A percentile compares a stretch with the other conserved stretches of the same genome.
Conservation (phyloP, 2,797 vertebrate genomes). For the Remorina albescens region DNA sequence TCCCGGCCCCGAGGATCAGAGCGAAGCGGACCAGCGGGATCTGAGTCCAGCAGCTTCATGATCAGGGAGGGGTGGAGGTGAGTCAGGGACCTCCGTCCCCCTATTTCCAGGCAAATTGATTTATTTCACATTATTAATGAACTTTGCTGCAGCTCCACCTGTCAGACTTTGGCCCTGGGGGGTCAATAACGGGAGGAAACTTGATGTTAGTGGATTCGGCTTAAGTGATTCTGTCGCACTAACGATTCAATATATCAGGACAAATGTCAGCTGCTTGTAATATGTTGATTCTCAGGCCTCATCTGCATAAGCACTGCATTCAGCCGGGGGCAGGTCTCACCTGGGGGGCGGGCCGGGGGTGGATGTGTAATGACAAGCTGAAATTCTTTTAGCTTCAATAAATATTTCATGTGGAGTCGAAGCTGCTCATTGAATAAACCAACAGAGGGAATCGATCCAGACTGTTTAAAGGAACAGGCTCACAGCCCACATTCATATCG, state of each 20-base stretch:
- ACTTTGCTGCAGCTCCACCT: conserved; percentile 95
- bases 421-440: conserved; percentile 44
- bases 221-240: conserved; percentile 96
- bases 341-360: conserved; percentile 49
- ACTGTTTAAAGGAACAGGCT: conserved; percentile 10
- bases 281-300: conserved; percentile 92
- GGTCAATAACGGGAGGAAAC: conserved; percentile 97
- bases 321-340: conserved; percentile 61
- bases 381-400: conserved; percentile 57
- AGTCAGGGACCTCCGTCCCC: too few relatives aligned
- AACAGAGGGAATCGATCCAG: conserved; percentile 12
- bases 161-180: conserved; percentile 90
- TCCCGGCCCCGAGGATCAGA: too few relatives aligned
- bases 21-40: too few relatives aligned
- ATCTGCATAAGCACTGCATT: conserved; percentile 92
- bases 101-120: conserved; percentile 93
- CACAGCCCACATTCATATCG: background rate
- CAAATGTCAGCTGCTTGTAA: conserved; percentile 93
- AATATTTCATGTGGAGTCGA: conserved; percentile 77
- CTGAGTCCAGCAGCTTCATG: too few relatives aligned
- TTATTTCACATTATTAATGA: conserved; percentile 99
- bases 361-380: conserved; percentile 48
- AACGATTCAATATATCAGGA: conserved; percentile 96
- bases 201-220: conserved; percentile 94
- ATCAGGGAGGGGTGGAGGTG: too few relatives aligned